These are phyloP conservation scores for Aphelocoma coerulescens DNA, from an alignment of 2,113 vertebrate genomes.

Conservation along the genomic window DNA sequence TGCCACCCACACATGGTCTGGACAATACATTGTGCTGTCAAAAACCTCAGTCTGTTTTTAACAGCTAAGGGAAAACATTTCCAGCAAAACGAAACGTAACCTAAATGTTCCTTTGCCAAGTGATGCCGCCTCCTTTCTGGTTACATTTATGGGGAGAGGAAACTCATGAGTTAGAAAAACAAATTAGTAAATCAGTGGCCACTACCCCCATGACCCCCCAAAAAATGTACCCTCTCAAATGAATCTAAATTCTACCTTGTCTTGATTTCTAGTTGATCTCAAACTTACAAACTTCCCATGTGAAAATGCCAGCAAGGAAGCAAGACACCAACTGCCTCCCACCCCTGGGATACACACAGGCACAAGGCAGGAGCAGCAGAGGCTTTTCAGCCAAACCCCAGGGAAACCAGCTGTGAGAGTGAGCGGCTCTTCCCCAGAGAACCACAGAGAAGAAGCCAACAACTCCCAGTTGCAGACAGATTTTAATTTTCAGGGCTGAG, in stretches of 20 bases:
- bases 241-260: neutral
- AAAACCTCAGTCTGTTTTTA: slow-evolving; percentile 28
- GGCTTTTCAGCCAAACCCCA: neutral
- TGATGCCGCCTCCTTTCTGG: neutral
- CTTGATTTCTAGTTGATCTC: neutral
- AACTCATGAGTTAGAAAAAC: neutral
- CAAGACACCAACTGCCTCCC: neutral
- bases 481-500: neutral
- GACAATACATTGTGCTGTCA: slow-evolving; percentile 17
- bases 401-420: neutral
- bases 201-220: neutral
- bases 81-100: neutral
- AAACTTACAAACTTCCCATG: neutral
- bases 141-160: neutral
- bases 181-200: neutral
- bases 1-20: slow-evolving; percentile 21
- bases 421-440: neutral
- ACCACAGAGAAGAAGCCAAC: neutral
- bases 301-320: neutral
- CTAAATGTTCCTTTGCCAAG: neutral
- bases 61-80: slow-evolving; percentile 21
- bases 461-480: neutral
- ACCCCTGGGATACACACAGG: neutral
- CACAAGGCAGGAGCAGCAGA: rapidly evolving
- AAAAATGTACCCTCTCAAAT: neutral